Percentiles rank a stretch among this genome's conserved stretches.
Conservation (phyloP, 2,113 vertebrate species). For the Oreochromis spilurus region DNA sequence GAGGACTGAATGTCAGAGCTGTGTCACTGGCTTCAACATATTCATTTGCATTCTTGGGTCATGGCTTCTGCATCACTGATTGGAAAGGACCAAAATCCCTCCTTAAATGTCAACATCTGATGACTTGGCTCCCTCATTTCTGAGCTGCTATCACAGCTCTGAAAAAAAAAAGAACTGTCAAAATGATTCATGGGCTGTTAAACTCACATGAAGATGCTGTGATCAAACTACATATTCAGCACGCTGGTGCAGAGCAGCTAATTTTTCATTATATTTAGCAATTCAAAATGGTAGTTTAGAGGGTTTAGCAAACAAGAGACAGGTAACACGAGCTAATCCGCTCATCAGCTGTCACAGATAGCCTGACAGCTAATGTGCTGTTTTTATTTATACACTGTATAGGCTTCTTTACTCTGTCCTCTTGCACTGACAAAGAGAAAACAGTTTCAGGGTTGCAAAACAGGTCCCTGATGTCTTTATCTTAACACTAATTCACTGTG, state of each 20-base stretch:
- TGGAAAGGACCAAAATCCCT: constrained; percentile 4
- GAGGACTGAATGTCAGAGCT: constrained; percentile 55
- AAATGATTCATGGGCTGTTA: neutral
- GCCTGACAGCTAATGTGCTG: neutral
- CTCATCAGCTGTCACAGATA: neutral
- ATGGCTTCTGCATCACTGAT: constrained; percentile 10
- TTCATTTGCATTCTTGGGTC: constrained; percentile 50
- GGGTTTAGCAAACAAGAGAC: neutral
- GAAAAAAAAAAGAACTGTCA: neutral
- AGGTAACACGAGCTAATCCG: neutral
- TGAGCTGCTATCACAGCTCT: neutral
- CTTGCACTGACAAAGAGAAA: neutral
- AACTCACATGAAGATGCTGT: neutral
- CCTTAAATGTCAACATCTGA: constrained; percentile 61
- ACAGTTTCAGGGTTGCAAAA: constrained; percentile 7
- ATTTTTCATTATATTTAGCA: neutral
- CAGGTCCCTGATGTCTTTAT: constrained; percentile 49
- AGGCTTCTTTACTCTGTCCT: neutral
- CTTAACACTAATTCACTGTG: constrained; percentile 35
- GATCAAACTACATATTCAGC: neutral
- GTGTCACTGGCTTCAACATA: constrained; percentile 9
- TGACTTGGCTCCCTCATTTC: neutral
- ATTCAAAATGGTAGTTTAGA: neutral
- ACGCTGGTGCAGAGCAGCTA: neutral
- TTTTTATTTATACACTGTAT: neutral